These are phyloP conservation scores for Mythimna vitellina DNA, from an alignment of 2,888 invertebrate species.

Conservation along the genomic window DNA sequence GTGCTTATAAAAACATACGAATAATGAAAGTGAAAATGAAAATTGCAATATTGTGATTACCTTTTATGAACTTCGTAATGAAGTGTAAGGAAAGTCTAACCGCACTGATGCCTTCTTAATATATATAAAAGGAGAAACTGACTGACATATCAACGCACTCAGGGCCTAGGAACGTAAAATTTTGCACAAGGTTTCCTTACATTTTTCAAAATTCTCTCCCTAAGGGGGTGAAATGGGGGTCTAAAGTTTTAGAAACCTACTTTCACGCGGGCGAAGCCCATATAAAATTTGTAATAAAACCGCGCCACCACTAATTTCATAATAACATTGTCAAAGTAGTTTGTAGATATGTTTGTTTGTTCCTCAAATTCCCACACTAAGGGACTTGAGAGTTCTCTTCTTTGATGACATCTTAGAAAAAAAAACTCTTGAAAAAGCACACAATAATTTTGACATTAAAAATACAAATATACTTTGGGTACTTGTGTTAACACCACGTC, in stretches of 20 bases:
- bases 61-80: conserved; percentile 4
- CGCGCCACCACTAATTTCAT: not conserved
- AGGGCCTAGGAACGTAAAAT: too few relatives aligned
- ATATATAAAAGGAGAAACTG: too few relatives aligned
- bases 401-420: not conserved
- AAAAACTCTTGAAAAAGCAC: not conserved
- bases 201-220: too few relatives aligned
- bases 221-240: too few relatives aligned
- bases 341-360: not conserved
- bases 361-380: not conserved
- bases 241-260: too few relatives aligned
- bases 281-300: not conserved
- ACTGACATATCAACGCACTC: too few relatives aligned
- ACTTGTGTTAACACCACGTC: conserved; percentile 9
- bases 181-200: too few relatives aligned
- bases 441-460: not conserved
- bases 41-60: not conserved
- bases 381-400: too few relatives aligned
- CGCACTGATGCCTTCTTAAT: not conserved
- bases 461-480: not conserved
- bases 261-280: not conserved
- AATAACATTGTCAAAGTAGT: not conserved
- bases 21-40: not conserved
- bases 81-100: conserved; percentile 17
- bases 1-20: conserved; percentile 1